Percentiles rank a stretch among this genome's conserved stretches.
Evolutionary conservation across 2,113 vertebrate species (phyloP).

Genomic region (Rhizomys pruinosus): DNA sequence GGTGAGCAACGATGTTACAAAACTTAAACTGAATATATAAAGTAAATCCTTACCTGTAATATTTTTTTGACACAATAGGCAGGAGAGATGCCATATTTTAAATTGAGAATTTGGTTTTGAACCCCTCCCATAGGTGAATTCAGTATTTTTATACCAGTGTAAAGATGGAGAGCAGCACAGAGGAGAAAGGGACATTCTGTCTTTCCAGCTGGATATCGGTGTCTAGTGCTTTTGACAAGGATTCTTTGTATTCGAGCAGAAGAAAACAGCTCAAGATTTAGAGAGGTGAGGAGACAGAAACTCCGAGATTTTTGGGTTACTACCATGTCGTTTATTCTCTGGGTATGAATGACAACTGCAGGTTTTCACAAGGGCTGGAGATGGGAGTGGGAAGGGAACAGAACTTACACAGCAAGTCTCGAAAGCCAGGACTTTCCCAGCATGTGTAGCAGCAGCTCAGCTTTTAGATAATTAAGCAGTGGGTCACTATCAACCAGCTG

Average conservation of each 20-base stretch:
- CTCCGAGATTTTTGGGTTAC: background rate
- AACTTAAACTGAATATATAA: conserved; percentile 36
- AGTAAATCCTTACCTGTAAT: conserved; percentile 42
- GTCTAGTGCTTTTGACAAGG: background rate
- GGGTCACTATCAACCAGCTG: background rate
- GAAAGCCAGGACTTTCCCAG: background rate
- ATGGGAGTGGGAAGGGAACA: background rate
- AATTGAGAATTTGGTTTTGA: background rate
- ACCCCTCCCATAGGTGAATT: background rate
- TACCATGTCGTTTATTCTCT: background rate
- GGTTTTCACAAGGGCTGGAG: background rate
- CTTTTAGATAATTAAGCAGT: background rate
- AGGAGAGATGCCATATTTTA: conserved; percentile 4
- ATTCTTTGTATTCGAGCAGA: conserved; percentile 4
- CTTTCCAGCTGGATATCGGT: background rate
- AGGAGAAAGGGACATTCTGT: background rate
- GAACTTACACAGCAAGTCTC: background rate
- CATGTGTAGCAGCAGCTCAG: background rate
- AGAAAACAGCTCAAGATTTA: background rate
- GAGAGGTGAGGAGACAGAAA: background rate
- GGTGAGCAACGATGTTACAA: conserved; percentile 31
- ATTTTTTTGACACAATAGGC: background rate
- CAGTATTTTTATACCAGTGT: background rate
- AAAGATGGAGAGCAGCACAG: background rate
- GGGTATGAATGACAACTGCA: background rate